These are phyloP conservation scores for Meleagris gallopavo DNA, from an alignment of 2,113 vertebrate species.

Conservation along the genomic window DNA sequence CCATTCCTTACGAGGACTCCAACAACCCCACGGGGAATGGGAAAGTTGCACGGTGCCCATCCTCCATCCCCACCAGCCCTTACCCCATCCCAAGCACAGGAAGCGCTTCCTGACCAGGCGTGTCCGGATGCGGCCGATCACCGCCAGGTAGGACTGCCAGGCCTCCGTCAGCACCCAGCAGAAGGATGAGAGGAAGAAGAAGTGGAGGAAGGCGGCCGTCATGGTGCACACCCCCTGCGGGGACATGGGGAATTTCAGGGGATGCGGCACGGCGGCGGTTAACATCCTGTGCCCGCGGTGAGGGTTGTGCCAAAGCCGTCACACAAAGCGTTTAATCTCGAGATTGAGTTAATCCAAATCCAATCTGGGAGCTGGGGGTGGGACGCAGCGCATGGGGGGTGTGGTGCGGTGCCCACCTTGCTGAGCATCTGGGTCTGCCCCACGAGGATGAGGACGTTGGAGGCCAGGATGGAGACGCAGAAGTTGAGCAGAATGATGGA, in stretches of 20 bases:
- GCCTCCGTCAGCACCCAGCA: slow-evolving; percentile 99
- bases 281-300: not conserved
- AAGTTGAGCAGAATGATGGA: slow-evolving; percentile 98
- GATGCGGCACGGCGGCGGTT: rapidly evolving
- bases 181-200: slow-evolving; percentile 99
- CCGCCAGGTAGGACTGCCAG: slow-evolving; percentile 99
- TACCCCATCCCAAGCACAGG: slow-evolving; percentile 99
- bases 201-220: slow-evolving; percentile 97
- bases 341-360: slow-evolving; percentile 59
- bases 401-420: slow-evolving; percentile 83
- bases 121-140: slow-evolving; percentile 95
- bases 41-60: rapidly evolving
- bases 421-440: slow-evolving; percentile 97
- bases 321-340: not conserved
- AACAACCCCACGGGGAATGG: rapidly evolving
- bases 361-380: not conserved
- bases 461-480: slow-evolving; percentile 96
- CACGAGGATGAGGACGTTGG: slow-evolving; percentile 95
- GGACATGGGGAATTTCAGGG: not conserved
- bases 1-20: not conserved
- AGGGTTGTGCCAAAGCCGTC: not conserved
- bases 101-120: slow-evolving; percentile 98
- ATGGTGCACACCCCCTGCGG: slow-evolving; percentile 92
- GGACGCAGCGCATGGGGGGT: rapidly evolving
- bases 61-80: not conserved